Evolutionary conservation across 2,888 invertebrate genomes (phyloP), one percentile per base, ranked within the genome.

Genomic region (Rotaria macrura): DNA sequence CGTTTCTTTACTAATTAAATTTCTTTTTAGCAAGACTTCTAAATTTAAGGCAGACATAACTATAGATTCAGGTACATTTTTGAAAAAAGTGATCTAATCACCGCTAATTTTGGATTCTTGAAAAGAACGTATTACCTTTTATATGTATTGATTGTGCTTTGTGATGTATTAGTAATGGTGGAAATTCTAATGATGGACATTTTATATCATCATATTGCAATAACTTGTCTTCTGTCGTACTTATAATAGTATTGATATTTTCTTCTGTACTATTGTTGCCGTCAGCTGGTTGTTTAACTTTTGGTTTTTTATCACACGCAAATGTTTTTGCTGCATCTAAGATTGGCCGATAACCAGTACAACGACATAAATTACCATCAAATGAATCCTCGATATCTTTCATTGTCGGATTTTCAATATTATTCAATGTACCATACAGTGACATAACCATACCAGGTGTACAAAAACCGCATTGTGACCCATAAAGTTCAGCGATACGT

Each of bases 371-470:
- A 88, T 93, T 93, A 34, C 93, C 93, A 85, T 85, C 85, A 84
- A 85, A 85, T n/a, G 85, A 85, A 38, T 85, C 85, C 79, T 95
- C 95, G 88, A 95, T 91, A 87, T 95, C 94, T 29, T 93, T 91
- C 93, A 94, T 94, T 0, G 92, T 54, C 12, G 85, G 84, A 20
- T 85, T 84, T 84, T 84, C 49, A 84, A 84, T 85, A n/a, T 83
- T 40, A 89, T 97, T 92, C 0, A 97, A 91, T 74, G 97, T 92
- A 0, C 95, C 92, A 89, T 96, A 97, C 95, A 97, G 96, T 0
- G 96, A 96, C 97, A 97, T 97, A 0, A 97, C 95, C 87, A 97
- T 95, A 47, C 97, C 97, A 0, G 96, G 96, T 0, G 96, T 96
- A 89, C 96, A 96, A 90, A 95, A 96, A 0, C 96, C 96, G 90